Conservation (phyloP, 2,113 vertebrate species). For the Charadrius vociferus region DNA sequence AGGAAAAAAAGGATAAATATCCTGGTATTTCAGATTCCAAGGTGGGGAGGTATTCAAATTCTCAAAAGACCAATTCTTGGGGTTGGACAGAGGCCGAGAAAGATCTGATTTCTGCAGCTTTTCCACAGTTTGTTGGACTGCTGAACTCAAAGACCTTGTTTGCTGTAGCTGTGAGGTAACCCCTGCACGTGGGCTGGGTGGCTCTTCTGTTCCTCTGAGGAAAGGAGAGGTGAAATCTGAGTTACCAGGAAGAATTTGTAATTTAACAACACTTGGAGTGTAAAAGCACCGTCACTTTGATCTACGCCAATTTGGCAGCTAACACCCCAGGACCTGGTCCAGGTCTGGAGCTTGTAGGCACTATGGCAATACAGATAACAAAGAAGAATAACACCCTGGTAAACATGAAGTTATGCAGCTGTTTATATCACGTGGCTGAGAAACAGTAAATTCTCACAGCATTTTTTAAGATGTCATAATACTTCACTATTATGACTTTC, state of each 20-base stretch:
- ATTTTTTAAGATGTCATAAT: neutral
- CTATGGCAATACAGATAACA: neutral
- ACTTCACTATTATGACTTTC: rapidly evolving
- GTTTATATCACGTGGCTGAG: neutral
- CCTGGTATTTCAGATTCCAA: neutral
- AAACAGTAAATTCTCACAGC: neutral
- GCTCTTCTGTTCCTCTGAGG: neutral
- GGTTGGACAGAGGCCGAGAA: neutral
- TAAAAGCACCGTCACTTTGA: neutral
- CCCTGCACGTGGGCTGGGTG: neutral
- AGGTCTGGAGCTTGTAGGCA: neutral
- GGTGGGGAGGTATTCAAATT: neutral
- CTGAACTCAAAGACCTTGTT: neutral
- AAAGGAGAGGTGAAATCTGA: neutral
- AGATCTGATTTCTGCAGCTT: neutral
- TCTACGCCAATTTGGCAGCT: neutral
- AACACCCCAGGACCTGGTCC: neutral
- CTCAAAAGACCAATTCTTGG: neutral
- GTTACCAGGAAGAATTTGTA: neutral
- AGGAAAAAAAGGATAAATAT: neutral
- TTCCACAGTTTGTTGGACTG: neutral
- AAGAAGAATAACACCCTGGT: neutral
- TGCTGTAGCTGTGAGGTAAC: neutral
- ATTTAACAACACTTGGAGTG: neutral
- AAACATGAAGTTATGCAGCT: neutral